Percentiles rank a stretch among this genome's conserved stretches.
phyloP scores from a whole-genome alignment of 1,140 invertebrate species.

The Euborellia annulipes region DNA sequence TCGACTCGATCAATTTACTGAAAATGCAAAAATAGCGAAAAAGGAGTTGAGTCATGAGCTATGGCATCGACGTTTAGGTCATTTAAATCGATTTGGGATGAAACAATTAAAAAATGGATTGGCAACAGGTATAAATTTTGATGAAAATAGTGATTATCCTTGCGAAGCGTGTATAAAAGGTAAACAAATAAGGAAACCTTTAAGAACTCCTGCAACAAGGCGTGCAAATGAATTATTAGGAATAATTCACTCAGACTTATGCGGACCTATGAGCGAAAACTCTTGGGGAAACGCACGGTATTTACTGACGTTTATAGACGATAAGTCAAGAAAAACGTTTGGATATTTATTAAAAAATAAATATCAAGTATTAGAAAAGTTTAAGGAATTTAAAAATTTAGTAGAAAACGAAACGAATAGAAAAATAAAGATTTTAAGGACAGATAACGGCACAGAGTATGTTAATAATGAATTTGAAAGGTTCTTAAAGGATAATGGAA shows the following conservation, averaged over 20 bases:
- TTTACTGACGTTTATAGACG: slow-evolving; percentile 24
- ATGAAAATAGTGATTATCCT: neutral
- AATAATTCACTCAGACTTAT: slow-evolving; percentile 1
- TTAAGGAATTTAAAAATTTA: slow-evolving; percentile 20
- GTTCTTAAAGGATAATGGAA: slow-evolving; percentile 12
- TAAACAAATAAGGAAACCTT: slow-evolving; percentile 17
- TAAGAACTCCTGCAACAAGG: slow-evolving; percentile 11
- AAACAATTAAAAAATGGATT: neutral
- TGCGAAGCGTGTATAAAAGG: slow-evolving; percentile 19
- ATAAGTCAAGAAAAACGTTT: slow-evolving; percentile 13
- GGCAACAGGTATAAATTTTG: slow-evolving; percentile 7
- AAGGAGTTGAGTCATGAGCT: neutral
- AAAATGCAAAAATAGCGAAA: slow-evolving; percentile 2
- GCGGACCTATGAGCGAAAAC: slow-evolving; percentile 7
- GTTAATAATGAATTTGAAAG: slow-evolving; percentile 19
- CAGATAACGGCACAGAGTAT: slow-evolving; percentile 30
- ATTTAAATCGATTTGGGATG: slow-evolving; percentile 9
- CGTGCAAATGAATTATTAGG: slow-evolving; percentile 9
- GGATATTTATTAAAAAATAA: slow-evolving; percentile 20
- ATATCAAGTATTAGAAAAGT: slow-evolving; percentile 19
- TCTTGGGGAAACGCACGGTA: slow-evolving; percentile 24
- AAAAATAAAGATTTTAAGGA: slow-evolving; percentile 21
- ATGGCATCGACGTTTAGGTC: slow-evolving; percentile 11
- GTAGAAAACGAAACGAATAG: slow-evolving; percentile 22
- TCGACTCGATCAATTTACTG: neutral